Evolutionary conservation across 1,140 invertebrate genomes (phyloP).

Genomic region (Periplaneta americana): DNA sequence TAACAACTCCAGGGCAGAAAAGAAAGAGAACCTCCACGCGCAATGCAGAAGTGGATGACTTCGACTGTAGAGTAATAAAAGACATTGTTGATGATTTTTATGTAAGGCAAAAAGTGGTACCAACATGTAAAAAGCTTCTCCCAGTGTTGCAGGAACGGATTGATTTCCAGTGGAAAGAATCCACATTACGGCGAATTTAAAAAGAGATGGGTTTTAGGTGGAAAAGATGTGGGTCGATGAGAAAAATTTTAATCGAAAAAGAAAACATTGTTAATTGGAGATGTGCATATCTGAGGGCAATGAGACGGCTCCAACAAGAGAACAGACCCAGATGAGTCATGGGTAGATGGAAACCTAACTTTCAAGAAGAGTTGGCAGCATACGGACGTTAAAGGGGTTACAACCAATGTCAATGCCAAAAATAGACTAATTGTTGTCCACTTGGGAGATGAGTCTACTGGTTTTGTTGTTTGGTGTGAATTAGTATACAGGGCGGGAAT

Average conservation of each 20-base stretch:
- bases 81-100: background rate
- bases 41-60: background rate
- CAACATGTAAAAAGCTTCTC: background rate
- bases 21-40: no score
- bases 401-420: background rate
- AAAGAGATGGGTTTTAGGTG: background rate
- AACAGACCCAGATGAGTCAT: background rate
- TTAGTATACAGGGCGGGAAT: background rate
- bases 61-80: background rate
- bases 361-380: slow-evolving; percentile 5
- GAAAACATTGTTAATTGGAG: background rate
- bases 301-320: background rate
- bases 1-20: no score
- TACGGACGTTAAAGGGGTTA: background rate
- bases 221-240: background rate
- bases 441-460: background rate
- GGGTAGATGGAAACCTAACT: background rate
- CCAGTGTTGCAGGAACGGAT: background rate
- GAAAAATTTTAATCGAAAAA: background rate
- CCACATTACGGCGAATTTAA: background rate
- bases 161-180: background rate
- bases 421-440: background rate
- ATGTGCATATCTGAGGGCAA: background rate
- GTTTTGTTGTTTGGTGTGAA: background rate
- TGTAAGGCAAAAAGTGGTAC: background rate